Conservation (phyloP, 2,113 vertebrate species). For the Neodontobutis hainanensis region DNA sequence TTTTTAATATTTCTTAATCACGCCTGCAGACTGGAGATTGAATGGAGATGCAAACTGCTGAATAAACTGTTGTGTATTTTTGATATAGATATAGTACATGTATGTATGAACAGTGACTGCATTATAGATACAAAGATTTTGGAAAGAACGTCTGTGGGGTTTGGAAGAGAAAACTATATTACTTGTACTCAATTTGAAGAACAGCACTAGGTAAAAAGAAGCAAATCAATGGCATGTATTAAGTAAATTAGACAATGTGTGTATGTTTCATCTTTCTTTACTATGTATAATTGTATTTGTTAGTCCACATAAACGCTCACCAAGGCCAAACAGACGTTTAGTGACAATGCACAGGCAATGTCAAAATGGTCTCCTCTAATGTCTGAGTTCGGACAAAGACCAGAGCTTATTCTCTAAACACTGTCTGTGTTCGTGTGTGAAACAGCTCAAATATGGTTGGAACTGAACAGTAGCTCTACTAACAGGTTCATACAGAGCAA, state of each 20-base stretch:
- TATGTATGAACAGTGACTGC: too few relatives aligned
- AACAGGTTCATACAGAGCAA: conserved; percentile 37
- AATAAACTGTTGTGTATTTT: conserved; percentile 3
- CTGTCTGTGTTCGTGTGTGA: background rate
- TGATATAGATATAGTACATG: background rate
- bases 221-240: too few relatives aligned
- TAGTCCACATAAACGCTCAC: background rate
- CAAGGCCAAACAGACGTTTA: background rate
- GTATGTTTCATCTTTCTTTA: too few relatives aligned
- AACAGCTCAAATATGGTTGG: conserved; percentile 8
- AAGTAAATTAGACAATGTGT: too few relatives aligned
- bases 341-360: conserved; percentile 2
- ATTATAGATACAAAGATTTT: too few relatives aligned
- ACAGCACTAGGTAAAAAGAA: too few relatives aligned
- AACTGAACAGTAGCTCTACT: background rate
- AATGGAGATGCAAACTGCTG: too few relatives aligned
- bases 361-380: background rate
- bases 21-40: background rate
- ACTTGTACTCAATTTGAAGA: too few relatives aligned
- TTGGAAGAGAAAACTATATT: too few relatives aligned
- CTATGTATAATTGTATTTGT: too few relatives aligned
- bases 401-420: background rate
- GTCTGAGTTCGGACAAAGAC: background rate
- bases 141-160: too few relatives aligned
- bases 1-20: conserved; percentile 30